These are phyloP conservation scores for Rhegmatorhina hoffmannsi DNA, from an alignment of 2,113 vertebrate genomes.

Conservation along the genomic window DNA sequence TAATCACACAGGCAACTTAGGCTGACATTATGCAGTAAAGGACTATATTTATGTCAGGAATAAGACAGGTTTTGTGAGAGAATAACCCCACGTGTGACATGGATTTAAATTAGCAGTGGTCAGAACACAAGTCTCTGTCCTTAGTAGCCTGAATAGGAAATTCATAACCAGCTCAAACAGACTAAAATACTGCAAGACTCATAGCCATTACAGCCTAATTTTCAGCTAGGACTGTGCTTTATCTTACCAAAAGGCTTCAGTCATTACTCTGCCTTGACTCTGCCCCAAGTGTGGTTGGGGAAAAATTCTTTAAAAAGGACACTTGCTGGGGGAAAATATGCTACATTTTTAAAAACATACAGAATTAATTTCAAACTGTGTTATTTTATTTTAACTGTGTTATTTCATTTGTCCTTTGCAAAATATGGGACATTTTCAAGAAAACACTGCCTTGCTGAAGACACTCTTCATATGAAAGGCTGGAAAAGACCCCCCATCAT, in stretches of 20 bases:
- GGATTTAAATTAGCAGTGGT: neutral
- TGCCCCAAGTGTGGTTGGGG: neutral
- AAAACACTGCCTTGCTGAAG: neutral
- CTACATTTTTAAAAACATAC: neutral
- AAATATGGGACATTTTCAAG: neutral
- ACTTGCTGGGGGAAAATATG: neutral
- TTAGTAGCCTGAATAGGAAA: accelerated
- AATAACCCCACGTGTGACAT: neutral
- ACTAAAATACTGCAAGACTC: neutral
- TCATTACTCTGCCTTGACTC: neutral
- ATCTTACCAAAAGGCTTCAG: neutral
- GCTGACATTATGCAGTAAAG: neutral
- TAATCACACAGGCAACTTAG: neutral
- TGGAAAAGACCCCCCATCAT: neutral
- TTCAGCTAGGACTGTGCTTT: neutral
- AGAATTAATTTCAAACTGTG: neutral
- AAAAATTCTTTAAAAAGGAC: neutral
- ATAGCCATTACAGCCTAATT: neutral
- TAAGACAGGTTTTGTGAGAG: neutral
- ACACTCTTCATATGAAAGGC: neutral
- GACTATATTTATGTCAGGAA: neutral
- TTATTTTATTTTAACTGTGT: neutral
- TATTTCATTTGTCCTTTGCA: neutral
- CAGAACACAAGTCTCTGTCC: neutral
- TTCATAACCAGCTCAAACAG: neutral